Conservation (phyloP, 2,113 vertebrate species). For the Spilogale gracilis region DNA sequence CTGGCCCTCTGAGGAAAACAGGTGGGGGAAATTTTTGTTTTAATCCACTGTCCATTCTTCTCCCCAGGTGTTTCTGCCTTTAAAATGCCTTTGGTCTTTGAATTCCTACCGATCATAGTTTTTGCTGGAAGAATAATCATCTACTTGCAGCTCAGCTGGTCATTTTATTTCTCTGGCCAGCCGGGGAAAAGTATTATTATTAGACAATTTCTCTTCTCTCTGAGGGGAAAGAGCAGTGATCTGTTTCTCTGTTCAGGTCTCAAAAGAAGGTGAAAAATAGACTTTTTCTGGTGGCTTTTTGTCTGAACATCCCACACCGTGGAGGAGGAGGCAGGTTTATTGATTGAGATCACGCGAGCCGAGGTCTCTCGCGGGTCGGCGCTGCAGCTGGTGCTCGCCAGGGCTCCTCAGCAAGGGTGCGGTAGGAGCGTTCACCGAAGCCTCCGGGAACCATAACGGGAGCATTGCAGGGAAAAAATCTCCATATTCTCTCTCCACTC, state of each 20-base stretch:
- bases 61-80: slow-evolving; percentile 65
- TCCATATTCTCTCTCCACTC: neutral
- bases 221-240: slow-evolving; percentile 69
- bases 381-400: neutral
- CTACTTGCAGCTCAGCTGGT: slow-evolving; percentile 59
- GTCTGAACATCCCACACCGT: neutral
- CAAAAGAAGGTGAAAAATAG: slow-evolving; percentile 61
- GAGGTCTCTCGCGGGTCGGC: slow-evolving; percentile 14
- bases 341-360: slow-evolving; percentile 12
- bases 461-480: slow-evolving; percentile 3
- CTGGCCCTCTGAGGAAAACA: slow-evolving; percentile 69
- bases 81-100: slow-evolving; percentile 75
- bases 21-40: slow-evolving; percentile 70
- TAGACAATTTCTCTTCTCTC: slow-evolving; percentile 74
- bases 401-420: neutral
- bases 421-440: neutral
- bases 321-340: slow-evolving; percentile 34
- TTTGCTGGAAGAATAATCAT: slow-evolving; percentile 72
- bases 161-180: slow-evolving; percentile 52
- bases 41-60: slow-evolving; percentile 67
- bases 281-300: slow-evolving; percentile 55
- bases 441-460: neutral
- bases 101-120: slow-evolving; percentile 64
- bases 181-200: slow-evolving; percentile 69
- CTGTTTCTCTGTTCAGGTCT: neutral